Conservation (phyloP, 2,888 invertebrate genomes). For the Eubasilissa splendida region DNA sequence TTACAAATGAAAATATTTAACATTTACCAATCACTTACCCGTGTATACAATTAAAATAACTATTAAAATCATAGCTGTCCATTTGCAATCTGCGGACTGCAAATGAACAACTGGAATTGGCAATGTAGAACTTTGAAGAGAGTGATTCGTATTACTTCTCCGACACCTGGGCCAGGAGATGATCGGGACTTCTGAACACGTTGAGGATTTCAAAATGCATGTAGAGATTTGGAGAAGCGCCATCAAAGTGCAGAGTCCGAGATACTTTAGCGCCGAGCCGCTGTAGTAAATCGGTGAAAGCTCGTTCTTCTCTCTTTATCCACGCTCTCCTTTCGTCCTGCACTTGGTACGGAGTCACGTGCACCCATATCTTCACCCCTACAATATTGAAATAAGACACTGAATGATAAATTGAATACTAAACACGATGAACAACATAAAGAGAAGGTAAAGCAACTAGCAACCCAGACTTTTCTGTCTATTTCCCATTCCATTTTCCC, state of each 20-base stretch:
- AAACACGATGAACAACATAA: too few relatives aligned
- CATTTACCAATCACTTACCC: slow-evolving; percentile 8
- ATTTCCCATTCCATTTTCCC: too few relatives aligned
- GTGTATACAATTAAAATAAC: neutral
- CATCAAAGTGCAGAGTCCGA: slow-evolving; percentile 75
- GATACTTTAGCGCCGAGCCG: slow-evolving; percentile 78
- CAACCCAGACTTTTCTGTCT: too few relatives aligned
- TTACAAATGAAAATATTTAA: slow-evolving; percentile 29
- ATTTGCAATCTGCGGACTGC: neutral
- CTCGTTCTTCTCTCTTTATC: slow-evolving; percentile 87
- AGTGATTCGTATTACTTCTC: slow-evolving; percentile 46
- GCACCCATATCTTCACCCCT: slow-evolving; percentile 83
- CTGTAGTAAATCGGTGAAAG: slow-evolving; percentile 79
- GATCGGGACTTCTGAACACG: slow-evolving; percentile 68
- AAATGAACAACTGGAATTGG: neutral
- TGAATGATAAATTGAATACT: too few relatives aligned
- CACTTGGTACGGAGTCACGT: slow-evolving; percentile 94
- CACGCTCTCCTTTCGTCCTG: slow-evolving; percentile 85
- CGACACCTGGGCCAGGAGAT: slow-evolving; percentile 39
- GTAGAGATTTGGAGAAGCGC: slow-evolving; percentile 71
- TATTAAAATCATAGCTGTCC: neutral
- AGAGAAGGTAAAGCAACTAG: too few relatives aligned
- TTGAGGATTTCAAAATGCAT: slow-evolving; percentile 86
- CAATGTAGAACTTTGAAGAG: slow-evolving; percentile 14
- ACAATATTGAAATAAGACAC: slow-evolving; percentile 29